Evolutionary conservation across 2,888 invertebrate genomes (phyloP), one percentile per base, ranked within the genome.

Genomic region (Cryptus armator): DNA sequence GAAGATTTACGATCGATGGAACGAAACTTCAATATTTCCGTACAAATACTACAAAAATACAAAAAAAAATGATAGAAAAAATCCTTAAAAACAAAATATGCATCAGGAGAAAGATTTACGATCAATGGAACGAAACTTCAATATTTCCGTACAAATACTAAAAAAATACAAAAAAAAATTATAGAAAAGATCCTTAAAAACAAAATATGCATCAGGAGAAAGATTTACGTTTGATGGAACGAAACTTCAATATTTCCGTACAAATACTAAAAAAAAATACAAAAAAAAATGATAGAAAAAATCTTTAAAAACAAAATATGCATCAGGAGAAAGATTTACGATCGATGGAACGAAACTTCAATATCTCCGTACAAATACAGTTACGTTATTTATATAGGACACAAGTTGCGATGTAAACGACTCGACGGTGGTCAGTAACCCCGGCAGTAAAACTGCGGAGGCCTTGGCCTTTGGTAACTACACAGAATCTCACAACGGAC

Each of bases 401-500:
- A 9, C 24, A 37, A 62, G 32, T 32, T 62, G 29, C 62, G 24
- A 29, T 62, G n/a, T 14, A 29, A 32, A 5, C 14, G 29, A 7
- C n/a, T 14, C 29, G 62, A 14, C 62, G 62, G 32, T 68, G 68
- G 68, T 68, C 68, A 51, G 48, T 68, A 24, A 68, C 68, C 68
- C 51, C 68, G 68, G 66, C 19, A 9, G 29, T 14, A 24, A 48
- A 68, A n/a, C n/a, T n/a, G 14, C 5, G 48, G 9, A 10, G 62
- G 67, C 81, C 71, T 82, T 82, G 82, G 77, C 77, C 82, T 71
- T 68, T 56, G 43, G 43, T 3, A 29, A 19, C 3, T 68, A 48
- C 46, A 67, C 46, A 66, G 7, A 68, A 48, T 51, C 37, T 9
- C 37, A 51, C 48, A 29, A 9, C 72, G 70, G 53, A 62, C 78